A percentile compares a stretch with the other conserved stretches of the same genome.
Conservation (phyloP, 1,140 invertebrate genomes). For the Geopemphigus sp. region DNA sequence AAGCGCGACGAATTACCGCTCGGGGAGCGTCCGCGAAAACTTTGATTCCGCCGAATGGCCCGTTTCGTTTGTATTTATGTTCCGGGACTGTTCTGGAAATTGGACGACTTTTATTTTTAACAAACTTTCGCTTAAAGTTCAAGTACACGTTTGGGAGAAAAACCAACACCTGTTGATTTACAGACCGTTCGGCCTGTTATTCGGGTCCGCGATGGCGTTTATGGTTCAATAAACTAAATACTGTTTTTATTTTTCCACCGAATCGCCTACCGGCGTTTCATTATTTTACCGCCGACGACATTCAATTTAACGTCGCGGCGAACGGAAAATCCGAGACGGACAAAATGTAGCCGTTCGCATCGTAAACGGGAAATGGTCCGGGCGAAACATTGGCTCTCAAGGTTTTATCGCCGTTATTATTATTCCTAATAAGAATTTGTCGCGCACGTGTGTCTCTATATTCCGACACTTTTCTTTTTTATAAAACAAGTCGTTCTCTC, state of each 20-base stretch:
- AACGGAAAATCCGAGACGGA: conserved; percentile 5
- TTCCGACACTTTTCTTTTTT: neutral
- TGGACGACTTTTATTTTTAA: conserved; percentile 4
- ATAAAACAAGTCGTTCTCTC: too few relatives aligned
- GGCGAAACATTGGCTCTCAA: neutral
- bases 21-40: neutral
- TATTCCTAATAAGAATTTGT: neutral
- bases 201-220: conserved; percentile 5
- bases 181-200: neutral
- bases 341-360: too few relatives aligned
- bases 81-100: neutral
- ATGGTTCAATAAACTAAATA: conserved; percentile 29
- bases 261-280: neutral
- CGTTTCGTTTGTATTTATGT: neutral
- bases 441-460: neutral
- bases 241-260: conserved; percentile 4
- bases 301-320: neutral
- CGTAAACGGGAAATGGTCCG: neutral
- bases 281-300: neutral
- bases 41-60: neutral
- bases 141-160: conserved; percentile 3
- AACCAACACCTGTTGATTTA: conserved; percentile 24
- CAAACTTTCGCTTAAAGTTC: conserved; percentile 15
- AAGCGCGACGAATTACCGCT: too few relatives aligned
- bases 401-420: neutral